Percentiles rank a stretch among this genome's conserved stretches.
These are phyloP conservation scores for Cheilosia scutellata DNA, from an alignment of 2,888 invertebrate genomes.

Conservation along the genomic window DNA sequence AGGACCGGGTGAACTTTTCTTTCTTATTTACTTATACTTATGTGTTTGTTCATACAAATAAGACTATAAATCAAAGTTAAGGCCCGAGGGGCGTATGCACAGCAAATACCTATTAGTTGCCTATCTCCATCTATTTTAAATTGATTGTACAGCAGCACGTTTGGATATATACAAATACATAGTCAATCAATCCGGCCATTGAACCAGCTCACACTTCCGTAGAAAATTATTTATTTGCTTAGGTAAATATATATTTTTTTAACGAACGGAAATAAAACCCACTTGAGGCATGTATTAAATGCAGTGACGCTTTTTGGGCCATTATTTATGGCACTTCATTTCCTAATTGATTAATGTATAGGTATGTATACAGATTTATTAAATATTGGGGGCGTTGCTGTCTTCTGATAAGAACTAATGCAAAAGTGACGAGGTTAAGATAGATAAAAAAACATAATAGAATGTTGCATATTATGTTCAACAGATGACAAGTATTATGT, in stretches of 20 bases:
- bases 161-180: not conserved
- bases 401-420: not conserved
- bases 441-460: not conserved
- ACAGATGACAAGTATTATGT: conserved; percentile 25
- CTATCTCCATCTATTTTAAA: not conserved
- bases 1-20: no score
- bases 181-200: conserved; percentile 40
- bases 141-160: not conserved
- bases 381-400: conserved; percentile 52
- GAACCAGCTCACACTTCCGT: conserved; percentile 50
- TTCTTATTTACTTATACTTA: no score
- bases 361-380: not conserved
- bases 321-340: not conserved
- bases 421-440: not conserved
- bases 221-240: not conserved
- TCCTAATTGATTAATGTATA: not conserved
- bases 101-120: not conserved
- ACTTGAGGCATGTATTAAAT: conserved; percentile 44
- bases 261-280: conserved; percentile 6
- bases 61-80: no score
- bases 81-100: no score
- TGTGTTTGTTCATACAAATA: no score
- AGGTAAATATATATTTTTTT: not conserved
- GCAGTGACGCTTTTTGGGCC: conserved; percentile 25
- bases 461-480: conserved; percentile 22